A percentile compares a stretch with the other conserved stretches of the same genome.
Evolutionary conservation across 2,888 invertebrate species (phyloP).

Genomic region (Vannuccia rotundouncinata): DNA sequence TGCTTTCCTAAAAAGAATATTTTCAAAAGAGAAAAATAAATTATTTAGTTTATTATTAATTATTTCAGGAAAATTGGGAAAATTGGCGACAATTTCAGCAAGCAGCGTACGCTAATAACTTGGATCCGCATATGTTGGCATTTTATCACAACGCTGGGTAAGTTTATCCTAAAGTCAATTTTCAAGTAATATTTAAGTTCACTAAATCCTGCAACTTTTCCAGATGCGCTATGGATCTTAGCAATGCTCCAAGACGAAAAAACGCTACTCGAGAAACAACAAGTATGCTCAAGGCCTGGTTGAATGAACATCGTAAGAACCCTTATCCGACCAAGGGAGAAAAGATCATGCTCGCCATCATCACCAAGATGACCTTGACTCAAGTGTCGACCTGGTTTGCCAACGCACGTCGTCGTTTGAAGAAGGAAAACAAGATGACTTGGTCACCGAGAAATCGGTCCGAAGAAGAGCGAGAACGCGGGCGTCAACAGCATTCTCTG

Average conservation of each 20-base stretch:
- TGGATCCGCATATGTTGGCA: conserved; percentile 39
- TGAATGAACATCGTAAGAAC: conserved; percentile 91
- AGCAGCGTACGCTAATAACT: conserved; percentile 37
- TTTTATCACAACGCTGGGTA: conserved; percentile 40
- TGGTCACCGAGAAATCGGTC: conserved; percentile 79
- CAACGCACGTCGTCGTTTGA: conserved; percentile 80
- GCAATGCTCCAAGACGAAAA: conserved; percentile 65
- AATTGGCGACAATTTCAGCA: conserved; percentile 38
- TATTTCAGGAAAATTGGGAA: conserved; percentile 35
- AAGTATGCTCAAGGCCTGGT: conserved; percentile 90
- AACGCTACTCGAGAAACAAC: conserved; percentile 96
- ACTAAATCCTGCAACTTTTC: conserved; percentile 9
- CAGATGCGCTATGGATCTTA: conserved; percentile 33
- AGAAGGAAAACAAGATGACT: conserved; percentile 95
- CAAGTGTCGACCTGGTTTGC: conserved; percentile 89
- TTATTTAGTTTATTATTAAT: too few species aligned
- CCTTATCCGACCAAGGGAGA: conserved; percentile 91
- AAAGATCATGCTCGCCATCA: conserved; percentile 88
- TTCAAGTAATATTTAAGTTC: not conserved
- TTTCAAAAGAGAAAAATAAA: too few species aligned
- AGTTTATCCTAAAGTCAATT: not conserved
- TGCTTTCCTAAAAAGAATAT: too few species aligned
- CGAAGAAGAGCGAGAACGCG: conserved; percentile 32
- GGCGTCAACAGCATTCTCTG: not conserved
- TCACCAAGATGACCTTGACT: conserved; percentile 88